Evolutionary conservation across 2,113 vertebrate genomes (phyloP), one percentile per base, ranked within the genome.

Genomic region (Seriola aureovittata): DNA sequence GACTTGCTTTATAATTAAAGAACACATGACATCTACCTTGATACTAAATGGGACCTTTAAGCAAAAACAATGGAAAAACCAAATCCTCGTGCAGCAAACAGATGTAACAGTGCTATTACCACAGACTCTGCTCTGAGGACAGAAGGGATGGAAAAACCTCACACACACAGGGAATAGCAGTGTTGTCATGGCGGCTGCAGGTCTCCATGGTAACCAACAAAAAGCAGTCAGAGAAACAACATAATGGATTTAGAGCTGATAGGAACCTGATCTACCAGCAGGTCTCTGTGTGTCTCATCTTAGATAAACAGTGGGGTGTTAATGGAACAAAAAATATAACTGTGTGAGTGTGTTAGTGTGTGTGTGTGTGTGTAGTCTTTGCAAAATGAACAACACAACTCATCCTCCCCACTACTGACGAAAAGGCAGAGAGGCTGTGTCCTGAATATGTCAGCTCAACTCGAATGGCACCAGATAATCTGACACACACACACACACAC

Each of bases 201-300:
- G 66, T 87, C 57, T 80, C 89, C 74, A 87, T 81, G 70, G 85
- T 52, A 83, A 87, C 89, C 64, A 65, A 52, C 66, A 66, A 54
- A 84, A 84, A 58, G 55, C 70, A 52, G 52, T 46, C 59, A 75
- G 65, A 71, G 59, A 71, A 81, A 74, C 50, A 73, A 50, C 55
- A 54, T 84, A 52, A 75, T 84, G 80, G 77, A 70, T 78, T 82
- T 63, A 38, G 46, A 69, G 60, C 55, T 73, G 85, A 87, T 2
- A 57, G 62, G 52, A 84, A 81, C 4, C 76, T 65, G 85, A 82
- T 78, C 78, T 75, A 81, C 70, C 82, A 76, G 75, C 75, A 0
- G 42, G 34, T 68, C 14, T 29, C 14, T 12, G 68, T 32, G 59
- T 3, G 67, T 60, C 73, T 79, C 62, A 38, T 79, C 71, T 32